A percentile compares a stretch with the other conserved stretches of the same genome.
Evolutionary conservation across 2,888 invertebrate species (phyloP).

Genomic region (Amiota mariae): DNA sequence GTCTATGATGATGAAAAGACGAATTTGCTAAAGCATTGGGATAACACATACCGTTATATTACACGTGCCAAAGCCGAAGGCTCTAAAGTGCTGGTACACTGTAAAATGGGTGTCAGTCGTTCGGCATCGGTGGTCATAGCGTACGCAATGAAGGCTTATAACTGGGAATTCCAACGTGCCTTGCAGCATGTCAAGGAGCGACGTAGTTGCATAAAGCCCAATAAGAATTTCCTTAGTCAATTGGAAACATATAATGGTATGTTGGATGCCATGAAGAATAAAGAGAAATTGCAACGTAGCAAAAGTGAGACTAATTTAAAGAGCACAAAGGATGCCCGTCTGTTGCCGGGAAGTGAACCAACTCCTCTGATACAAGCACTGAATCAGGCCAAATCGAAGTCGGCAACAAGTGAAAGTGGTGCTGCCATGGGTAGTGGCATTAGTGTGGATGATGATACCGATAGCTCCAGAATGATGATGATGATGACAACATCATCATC

Average conservation of each 20-base stretch:
- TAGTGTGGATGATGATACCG: conserved; percentile 41
- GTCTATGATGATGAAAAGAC: conserved; percentile 98
- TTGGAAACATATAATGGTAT: conserved; percentile 97
- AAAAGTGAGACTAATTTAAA: conserved; percentile 94
- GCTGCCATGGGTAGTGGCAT: conserved; percentile 41
- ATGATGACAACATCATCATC: too few relatives aligned
- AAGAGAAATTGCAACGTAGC: conserved; percentile 91
- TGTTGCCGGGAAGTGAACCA: conserved; percentile 77
- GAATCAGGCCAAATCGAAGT: conserved; percentile 71
- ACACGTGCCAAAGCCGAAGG: conserved; percentile 91
- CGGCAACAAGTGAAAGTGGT: conserved; percentile 52
- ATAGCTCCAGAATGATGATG: conserved; percentile 32
- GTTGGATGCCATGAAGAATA: conserved; percentile 95
- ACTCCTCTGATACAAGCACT: conserved; percentile 78
- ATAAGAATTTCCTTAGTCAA: conserved; percentile 94
- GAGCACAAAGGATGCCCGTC: conserved; percentile 78
- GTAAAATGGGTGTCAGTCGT: conserved; percentile 99
- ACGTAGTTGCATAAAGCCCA: conserved; percentile 95
- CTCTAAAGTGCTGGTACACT: conserved; percentile 96
- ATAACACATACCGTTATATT: conserved; percentile 97
- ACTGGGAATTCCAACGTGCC: conserved; percentile 93
- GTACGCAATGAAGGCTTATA: conserved; percentile 98
- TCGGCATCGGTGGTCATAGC: conserved; percentile 99
- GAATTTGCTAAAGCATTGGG: conserved; percentile 97
- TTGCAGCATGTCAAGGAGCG: conserved; percentile 91